Evolutionary conservation across 2,797 vertebrate species (phyloP), one percentile per base, ranked within the genome.

Genomic region (Clarias fuscus): DNA sequence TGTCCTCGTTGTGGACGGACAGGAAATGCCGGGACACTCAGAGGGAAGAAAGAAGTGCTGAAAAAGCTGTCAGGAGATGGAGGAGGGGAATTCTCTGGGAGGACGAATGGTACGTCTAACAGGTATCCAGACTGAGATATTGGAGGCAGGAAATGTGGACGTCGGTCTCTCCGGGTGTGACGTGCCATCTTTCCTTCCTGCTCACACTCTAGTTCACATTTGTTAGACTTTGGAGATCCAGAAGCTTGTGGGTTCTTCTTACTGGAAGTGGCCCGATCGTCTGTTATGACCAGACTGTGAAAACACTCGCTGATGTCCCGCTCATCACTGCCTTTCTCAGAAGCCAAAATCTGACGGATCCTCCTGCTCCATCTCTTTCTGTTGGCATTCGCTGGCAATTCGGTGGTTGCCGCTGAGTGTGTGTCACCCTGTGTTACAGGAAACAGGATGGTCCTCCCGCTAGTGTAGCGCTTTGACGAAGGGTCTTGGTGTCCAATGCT

Each of bases 71-170:
- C 86, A n/a, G 91, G 88, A 0, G 93, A 91, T 1, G 92, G 90
- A 14, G 92, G 92, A 17, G 93, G 93, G 0, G 92, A 91, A 86
- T 93, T 94, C 86, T 93, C 89, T 0, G 93, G 93, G 73, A 93
- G 89, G 37, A 91, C 33, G 78, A 93, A 84, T 5, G 93, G 89
- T 56, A 92, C 90, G 11, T 90, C 89, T 0, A 93, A 85, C 80
- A 92, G 89, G 37, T 91, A 90, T 68, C 85, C 88, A 0, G 82
- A 58, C 86, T 93, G 93, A 85, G 83, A 73, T 86, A 94, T 93
- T 40, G 94, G 93, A 43, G 93, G 92, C 20, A 94, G 89, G 88
- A 94, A 94, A 84, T 93, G 92, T 83, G 93, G 93, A 7, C 92
- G 88, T 80, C 92, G 86, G 88, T 94, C 91, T 90, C 89, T 91